A percentile compares a stretch with the other conserved stretches of the same genome.
phyloP scores from a whole-genome alignment of 2,888 invertebrate genomes.

The Glaucopsyche alexis region DNA sequence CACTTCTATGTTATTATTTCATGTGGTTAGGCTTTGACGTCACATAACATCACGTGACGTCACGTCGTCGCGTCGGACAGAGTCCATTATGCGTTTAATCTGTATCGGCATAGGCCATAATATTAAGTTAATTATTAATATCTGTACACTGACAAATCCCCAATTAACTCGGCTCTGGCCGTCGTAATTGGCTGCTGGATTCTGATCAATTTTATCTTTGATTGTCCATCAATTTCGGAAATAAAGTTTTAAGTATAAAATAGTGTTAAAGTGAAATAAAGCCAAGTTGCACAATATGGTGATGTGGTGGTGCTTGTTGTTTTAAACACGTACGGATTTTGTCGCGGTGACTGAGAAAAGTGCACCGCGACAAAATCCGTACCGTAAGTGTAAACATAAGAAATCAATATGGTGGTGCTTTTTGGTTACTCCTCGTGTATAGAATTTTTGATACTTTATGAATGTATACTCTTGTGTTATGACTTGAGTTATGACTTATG shows the following conservation, averaged over 20 bases:
- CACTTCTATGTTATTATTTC: background rate
- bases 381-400: no score
- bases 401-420: no score
- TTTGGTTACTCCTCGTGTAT: no score
- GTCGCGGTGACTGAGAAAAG: no score
- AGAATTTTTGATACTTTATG: no score
- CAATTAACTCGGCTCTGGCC: background rate
- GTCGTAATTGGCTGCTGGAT: background rate
- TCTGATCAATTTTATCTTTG: background rate
- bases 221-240: no score
- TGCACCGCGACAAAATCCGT: no score
- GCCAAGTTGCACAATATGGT: no score
- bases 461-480: no score
- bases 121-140: background rate
- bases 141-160: background rate
- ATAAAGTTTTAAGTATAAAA: background rate
- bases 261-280: background rate
- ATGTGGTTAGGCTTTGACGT: background rate
- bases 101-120: constrained; percentile 28
- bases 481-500: no score
- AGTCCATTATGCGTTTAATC: constrained; percentile 38
- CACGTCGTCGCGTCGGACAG: constrained; percentile 35
- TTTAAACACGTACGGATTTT: no score
- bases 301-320: no score
- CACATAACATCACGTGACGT: background rate